Base-by-base conservation (phyloP, 2,888 invertebrate genomes). In the Deroplatys truncata region DNA sequence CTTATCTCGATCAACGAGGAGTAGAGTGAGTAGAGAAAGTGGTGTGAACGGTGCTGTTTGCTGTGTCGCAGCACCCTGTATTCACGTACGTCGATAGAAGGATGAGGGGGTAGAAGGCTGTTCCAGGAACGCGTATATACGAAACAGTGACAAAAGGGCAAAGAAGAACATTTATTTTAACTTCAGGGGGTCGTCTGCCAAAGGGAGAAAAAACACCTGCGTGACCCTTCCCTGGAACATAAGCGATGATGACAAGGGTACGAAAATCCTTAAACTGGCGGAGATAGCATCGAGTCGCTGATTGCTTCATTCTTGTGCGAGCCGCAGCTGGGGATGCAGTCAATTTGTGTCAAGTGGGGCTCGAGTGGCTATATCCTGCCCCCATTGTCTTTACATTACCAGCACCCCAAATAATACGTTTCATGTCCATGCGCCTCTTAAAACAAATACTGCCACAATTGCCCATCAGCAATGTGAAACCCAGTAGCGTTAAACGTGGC, bases 101-200 rank as follows among this genome's bases (percentile, higher is more conserved):
- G 25, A 20, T 7, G 56, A 16, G 20, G 25, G 56, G 56, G 56
- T 20, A 16, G 56, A 16, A 16, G 35, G 35, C 4, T 72, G 56
- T 72, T 72, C 56, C 56, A 72, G 56, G 56, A 72, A 72, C 56
- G 43, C 43, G 43, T 43, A 43, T 43, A 43, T 43, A 43, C 43
- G 56, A 72, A 87, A 87, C 87, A 87, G 87, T 87, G 87, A 87
- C 87, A 87, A 87, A 87, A 82, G 87, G 82, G 35, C 83, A 87
- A n/a, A 83, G 43, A 87, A 87, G 87, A 87, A 87, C 87, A 87
- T 87, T 87, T 87, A 87, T 87, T 87, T 87, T 87, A 87, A 82
- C 87, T 82, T 82, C 87, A 87, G 87, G 87, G 87, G 87, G 87
- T 87, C 85, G 49, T 85, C 28, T 49, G 43, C 35, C 28, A 85